Evolutionary conservation across 2,113 vertebrate species (phyloP), one percentile per base, ranked within the genome.

Genomic region (Dipodomys spectabilis): DNA sequence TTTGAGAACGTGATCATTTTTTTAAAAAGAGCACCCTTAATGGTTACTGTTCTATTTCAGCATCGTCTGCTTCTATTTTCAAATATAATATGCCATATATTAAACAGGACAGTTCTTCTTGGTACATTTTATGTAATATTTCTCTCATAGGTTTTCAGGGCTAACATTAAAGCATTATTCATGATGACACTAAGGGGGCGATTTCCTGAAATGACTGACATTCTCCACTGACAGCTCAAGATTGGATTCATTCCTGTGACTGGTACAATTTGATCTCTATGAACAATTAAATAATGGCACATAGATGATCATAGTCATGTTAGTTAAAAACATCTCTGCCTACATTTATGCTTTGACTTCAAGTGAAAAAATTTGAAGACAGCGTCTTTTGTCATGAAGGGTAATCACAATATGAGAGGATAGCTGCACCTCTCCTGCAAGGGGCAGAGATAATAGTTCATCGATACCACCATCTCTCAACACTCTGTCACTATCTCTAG

Each of bases 251-350:
- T 73, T 72, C 30, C 35, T 91, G 78, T 27, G 10, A 83, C 77
- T 75, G 64, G 86, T 35, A 97, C 71, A 86, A 73, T 77, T 30
- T 90, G 82, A 96, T 94, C 68, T 93, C 95, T 75, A 27, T 25
- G 92, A 96, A 86, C 95, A 96, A 92, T 93, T 3, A 69, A 92
- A 75, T 93, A 65, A 71, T 0, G 30, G 82, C 96, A 95, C 88
- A 90, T 30, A 80, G 95, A 95, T n/a, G 84, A 96, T 92, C 75
- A 95, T 79, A 45, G 92, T 84, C 93, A 57, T 73, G 82, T 68
- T 96, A 82, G 77, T 93, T 85, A 94, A 94, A 93, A 83, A 96
- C 80, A 94, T 62, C 86, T 92, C 95, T 95, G 89, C 82, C 86
- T 83, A 95, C 95, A 95, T 87, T 91, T 32, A 23, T 95, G 92